Conservation (phyloP, 1,140 invertebrate species). For the Drosophila mayri region DNA sequence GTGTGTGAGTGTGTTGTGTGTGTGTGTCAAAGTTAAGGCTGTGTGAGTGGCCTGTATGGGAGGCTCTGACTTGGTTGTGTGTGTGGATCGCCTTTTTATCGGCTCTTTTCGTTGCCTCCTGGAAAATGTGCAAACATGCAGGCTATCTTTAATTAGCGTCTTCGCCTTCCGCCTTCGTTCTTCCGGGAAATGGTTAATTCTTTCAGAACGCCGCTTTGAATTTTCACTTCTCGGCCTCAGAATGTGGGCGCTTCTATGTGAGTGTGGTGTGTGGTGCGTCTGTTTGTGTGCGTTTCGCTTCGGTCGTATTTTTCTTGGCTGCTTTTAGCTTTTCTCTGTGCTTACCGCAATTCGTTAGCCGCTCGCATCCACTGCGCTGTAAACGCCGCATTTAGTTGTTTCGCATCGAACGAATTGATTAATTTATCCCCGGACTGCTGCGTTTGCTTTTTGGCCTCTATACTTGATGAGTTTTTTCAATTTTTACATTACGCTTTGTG, state of each 20-base stretch:
- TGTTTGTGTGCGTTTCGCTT: slow-evolving; percentile 63
- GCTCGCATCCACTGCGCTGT: slow-evolving; percentile 57
- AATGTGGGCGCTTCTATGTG: slow-evolving; percentile 26
- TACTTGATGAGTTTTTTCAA: slow-evolving; percentile 82
- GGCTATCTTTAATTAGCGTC: slow-evolving; percentile 17
- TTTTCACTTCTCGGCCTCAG: slow-evolving; percentile 63
- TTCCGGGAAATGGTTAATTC: slow-evolving; percentile 29
- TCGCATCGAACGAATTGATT: slow-evolving; percentile 54
- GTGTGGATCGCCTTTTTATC: slow-evolving; percentile 54
- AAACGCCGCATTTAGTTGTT: slow-evolving; percentile 54
- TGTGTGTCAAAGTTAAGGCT: slow-evolving; percentile 10
- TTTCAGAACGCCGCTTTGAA: slow-evolving; percentile 63
- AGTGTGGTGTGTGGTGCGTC: slow-evolving; percentile 19
- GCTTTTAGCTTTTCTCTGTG: slow-evolving; percentile 50
- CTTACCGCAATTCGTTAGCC: slow-evolving; percentile 67
- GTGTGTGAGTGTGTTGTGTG: slow-evolving; percentile 48
- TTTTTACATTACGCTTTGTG: slow-evolving; percentile 77
- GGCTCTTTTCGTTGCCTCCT: slow-evolving; percentile 60
- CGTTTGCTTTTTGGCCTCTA: slow-evolving; percentile 76
- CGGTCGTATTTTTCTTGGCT: slow-evolving; percentile 59
- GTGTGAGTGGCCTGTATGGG: slow-evolving; percentile 53
- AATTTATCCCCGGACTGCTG: slow-evolving; percentile 60
- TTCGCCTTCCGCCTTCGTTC: slow-evolving; percentile 3
- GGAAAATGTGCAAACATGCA: slow-evolving; percentile 47
- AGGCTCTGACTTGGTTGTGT: slow-evolving; percentile 30